These are phyloP conservation scores for Amiota mariae DNA, from an alignment of 2,888 invertebrate species.

Conservation along the genomic window DNA sequence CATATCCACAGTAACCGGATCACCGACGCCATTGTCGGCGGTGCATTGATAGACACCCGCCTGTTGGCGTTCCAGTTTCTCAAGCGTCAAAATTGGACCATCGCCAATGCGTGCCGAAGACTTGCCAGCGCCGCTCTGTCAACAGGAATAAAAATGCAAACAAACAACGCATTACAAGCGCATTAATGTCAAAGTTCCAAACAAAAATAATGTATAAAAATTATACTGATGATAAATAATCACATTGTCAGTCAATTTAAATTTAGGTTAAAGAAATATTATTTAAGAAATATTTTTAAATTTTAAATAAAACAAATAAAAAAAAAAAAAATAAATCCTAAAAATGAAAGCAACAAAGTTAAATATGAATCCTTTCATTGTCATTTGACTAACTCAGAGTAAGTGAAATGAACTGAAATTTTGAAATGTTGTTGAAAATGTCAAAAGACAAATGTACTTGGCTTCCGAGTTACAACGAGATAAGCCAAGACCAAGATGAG, in stretches of 20 bases:
- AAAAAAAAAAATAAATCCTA: neutral
- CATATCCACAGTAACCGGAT: slow-evolving; percentile 80
- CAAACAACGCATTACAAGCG: slow-evolving; percentile 8
- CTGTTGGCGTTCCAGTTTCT: slow-evolving; percentile 78
- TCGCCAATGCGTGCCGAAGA: slow-evolving; percentile 75
- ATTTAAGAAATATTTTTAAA: too few species aligned
- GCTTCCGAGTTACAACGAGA: slow-evolving; percentile 7
- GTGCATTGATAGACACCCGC: slow-evolving; percentile 81
- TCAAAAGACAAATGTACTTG: slow-evolving; percentile 53
- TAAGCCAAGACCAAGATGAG: neutral
- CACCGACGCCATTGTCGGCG: slow-evolving; percentile 81
- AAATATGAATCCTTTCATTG: neutral
- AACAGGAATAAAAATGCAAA: slow-evolving; percentile 34
- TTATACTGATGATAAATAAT: slow-evolving; percentile 13
- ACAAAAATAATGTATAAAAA: neutral
- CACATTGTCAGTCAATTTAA: slow-evolving; percentile 8
- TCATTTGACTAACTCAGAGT: neutral
- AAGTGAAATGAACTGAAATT: slow-evolving; percentile 17
- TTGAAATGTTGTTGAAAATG: slow-evolving; percentile 38
- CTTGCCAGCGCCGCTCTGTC: slow-evolving; percentile 72
- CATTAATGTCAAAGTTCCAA: neutral
- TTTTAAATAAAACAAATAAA: neutral
- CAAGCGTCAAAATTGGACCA: slow-evolving; percentile 79
- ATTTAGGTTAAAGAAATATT: slow-evolving; percentile 30
- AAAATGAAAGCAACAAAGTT: neutral